Conservation (phyloP, 1,140 invertebrate species). For the Galleria mellonella region DNA sequence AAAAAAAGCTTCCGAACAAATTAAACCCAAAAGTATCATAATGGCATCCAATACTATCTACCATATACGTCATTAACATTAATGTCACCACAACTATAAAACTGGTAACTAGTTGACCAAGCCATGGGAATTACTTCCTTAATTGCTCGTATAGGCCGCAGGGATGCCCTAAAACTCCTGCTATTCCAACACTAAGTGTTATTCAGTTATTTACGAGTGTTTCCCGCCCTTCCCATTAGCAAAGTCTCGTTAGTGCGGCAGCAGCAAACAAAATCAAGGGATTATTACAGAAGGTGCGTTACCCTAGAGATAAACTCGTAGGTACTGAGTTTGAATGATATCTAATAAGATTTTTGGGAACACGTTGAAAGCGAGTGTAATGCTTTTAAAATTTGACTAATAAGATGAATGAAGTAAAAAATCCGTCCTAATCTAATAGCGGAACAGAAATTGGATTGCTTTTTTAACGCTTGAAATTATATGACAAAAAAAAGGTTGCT, state of each 20-base stretch:
- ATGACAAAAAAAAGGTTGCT: too few species aligned
- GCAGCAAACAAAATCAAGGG: not conserved
- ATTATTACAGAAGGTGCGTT: slow-evolving; percentile 2
- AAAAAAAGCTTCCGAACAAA: too few species aligned
- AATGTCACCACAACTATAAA: not conserved
- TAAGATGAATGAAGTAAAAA: too few species aligned
- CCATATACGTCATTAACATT: not conserved
- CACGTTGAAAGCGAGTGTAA: too few species aligned
- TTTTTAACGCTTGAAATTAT: too few species aligned
- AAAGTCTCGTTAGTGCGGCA: not conserved
- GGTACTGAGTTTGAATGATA: too few species aligned
- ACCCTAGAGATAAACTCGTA: not conserved
- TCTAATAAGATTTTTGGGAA: too few species aligned
- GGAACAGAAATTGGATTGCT: too few species aligned
- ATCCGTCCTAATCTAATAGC: too few species aligned
- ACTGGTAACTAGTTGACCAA: slow-evolving; percentile 1
- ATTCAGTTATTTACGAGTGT: slow-evolving; percentile 4
- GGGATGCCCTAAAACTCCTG: not conserved
- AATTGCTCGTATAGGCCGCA: slow-evolving; percentile 4
- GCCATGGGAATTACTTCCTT: not conserved
- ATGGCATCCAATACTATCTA: too few species aligned
- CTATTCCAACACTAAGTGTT: slow-evolving; percentile 2
- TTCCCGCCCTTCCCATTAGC: slow-evolving; percentile 3
- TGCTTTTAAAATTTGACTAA: too few species aligned
- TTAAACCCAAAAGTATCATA: too few species aligned